These are phyloP conservation scores for Beroe forskalii DNA, from an alignment of 37 sponge, comb jelly and placozoan genomes.

Conservation along the genomic window DNA sequence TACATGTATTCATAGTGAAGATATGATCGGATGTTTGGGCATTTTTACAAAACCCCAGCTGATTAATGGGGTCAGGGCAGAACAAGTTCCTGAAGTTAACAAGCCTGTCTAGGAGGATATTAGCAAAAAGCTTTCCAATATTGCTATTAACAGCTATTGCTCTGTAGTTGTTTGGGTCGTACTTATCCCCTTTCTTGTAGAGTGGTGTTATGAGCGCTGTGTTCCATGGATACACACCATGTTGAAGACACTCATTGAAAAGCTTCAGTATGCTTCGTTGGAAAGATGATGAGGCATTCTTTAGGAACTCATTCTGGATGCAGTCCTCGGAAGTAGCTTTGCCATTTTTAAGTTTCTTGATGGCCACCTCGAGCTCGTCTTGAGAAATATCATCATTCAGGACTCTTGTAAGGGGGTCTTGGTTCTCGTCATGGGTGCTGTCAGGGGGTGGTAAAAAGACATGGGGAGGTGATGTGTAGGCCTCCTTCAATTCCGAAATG, in stretches of 20 bases:
- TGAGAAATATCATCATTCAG: not conserved
- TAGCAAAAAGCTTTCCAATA: not conserved
- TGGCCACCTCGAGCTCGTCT: not conserved
- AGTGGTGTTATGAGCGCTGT: not conserved
- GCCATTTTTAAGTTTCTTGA: not conserved
- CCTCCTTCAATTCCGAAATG: too few relatives aligned
- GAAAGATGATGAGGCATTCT: not conserved
- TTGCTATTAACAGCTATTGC: slow-evolving; percentile 11
- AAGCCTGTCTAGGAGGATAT: not conserved
- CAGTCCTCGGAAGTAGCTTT: too few relatives aligned
- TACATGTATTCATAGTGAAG: not conserved
- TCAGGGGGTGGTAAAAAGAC: too few relatives aligned
- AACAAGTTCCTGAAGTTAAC: not conserved
- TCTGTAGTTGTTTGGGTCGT: too few relatives aligned
- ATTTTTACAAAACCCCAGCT: too few relatives aligned
- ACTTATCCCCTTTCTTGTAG: not conserved
- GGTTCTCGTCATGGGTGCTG: too few relatives aligned
- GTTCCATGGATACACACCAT: slow-evolving; percentile 5
- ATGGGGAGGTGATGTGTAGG: too few relatives aligned
- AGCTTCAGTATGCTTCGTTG: not conserved
- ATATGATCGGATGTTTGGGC: slow-evolving; percentile 14
- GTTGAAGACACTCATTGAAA: not conserved
- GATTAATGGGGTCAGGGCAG: too few relatives aligned
- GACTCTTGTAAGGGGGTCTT: too few relatives aligned
- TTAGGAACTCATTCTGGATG: not conserved